phyloP scores from a whole-genome alignment of 2,113 vertebrate genomes.

The Craseonycteris thonglongyai region DNA sequence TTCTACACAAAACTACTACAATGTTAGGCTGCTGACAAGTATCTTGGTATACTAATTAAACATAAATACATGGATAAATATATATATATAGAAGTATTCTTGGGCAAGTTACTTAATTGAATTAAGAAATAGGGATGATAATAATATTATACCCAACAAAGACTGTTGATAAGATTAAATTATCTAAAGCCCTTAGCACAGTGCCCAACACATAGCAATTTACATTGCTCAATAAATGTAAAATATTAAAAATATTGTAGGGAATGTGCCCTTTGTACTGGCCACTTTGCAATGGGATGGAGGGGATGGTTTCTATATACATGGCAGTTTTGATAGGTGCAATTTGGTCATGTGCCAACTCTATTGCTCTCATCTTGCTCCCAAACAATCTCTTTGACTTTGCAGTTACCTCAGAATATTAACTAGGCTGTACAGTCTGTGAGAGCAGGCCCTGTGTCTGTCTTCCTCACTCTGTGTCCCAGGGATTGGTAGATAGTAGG shows the following conservation, averaged over 20 bases:
- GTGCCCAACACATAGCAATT: neutral
- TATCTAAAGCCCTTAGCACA: neutral
- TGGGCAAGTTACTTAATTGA: neutral
- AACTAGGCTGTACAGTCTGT: neutral
- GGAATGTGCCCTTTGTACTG: neutral
- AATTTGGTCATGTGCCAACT: neutral
- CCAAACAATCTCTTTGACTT: neutral
- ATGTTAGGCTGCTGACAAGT: neutral
- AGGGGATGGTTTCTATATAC: neutral
- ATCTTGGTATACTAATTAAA: neutral
- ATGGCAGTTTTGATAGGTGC: neutral
- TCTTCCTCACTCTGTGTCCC: neutral
- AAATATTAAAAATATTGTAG: neutral
- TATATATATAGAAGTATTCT: neutral
- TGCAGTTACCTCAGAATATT: neutral
- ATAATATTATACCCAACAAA: neutral
- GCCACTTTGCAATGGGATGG: neutral
- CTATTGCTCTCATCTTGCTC: neutral
- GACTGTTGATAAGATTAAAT: neutral
- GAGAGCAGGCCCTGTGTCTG: neutral
- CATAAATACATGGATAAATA: neutral
- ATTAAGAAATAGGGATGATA: neutral
- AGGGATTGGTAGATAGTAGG: neutral
- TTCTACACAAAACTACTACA: neutral
- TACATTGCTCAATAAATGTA: neutral